These are phyloP conservation scores for Acleris laterana DNA, from an alignment of 2,888 invertebrate genomes.

Conservation along the genomic window DNA sequence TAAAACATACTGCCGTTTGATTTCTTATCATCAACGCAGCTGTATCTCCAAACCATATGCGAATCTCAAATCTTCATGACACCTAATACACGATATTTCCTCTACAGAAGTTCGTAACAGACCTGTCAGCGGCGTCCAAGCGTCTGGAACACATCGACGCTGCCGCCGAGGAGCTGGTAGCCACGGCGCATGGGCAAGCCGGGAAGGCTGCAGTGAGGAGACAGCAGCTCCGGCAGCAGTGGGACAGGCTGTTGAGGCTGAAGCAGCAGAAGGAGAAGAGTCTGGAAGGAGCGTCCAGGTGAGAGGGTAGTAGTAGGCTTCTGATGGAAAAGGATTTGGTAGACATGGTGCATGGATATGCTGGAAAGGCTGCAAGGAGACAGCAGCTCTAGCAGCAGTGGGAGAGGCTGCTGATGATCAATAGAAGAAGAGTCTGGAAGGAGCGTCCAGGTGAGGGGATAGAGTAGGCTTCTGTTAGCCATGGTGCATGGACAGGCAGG, in stretches of 20 bases:
- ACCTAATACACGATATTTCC: too few relatives aligned
- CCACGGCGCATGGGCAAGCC: slow-evolving; percentile 92
- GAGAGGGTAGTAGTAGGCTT: slow-evolving; percentile 22
- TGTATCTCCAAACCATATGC: too few relatives aligned
- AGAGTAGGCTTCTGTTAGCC: slow-evolving; percentile 67
- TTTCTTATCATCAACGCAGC: too few relatives aligned
- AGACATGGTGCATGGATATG: too few relatives aligned
- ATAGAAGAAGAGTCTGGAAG: slow-evolving; percentile 94
- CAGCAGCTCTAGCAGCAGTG: slow-evolving; percentile 95
- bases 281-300: slow-evolving; percentile 94
- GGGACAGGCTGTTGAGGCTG: slow-evolving; percentile 93
- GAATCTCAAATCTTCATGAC: too few relatives aligned
- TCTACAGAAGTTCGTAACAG: slow-evolving; percentile 94
- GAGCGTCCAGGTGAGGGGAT: slow-evolving; percentile 88
- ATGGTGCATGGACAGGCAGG: slow-evolving; percentile 92
- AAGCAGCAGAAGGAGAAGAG: slow-evolving; percentile 96
- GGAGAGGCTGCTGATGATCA: slow-evolving; percentile 93
- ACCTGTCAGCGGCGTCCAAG: slow-evolving; percentile 96
- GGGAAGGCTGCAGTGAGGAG: slow-evolving; percentile 86
- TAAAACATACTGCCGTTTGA: too few relatives aligned
- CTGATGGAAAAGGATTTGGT: too few relatives aligned
- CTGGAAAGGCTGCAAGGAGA: slow-evolving; percentile 82
- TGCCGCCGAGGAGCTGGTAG: slow-evolving; percentile 93
- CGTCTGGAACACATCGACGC: slow-evolving; percentile 95
- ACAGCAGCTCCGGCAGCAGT: slow-evolving; percentile 93